These are phyloP conservation scores for Mesocricetus auratus DNA, from an alignment of 2,113 vertebrate genomes.

Conservation along the genomic window DNA sequence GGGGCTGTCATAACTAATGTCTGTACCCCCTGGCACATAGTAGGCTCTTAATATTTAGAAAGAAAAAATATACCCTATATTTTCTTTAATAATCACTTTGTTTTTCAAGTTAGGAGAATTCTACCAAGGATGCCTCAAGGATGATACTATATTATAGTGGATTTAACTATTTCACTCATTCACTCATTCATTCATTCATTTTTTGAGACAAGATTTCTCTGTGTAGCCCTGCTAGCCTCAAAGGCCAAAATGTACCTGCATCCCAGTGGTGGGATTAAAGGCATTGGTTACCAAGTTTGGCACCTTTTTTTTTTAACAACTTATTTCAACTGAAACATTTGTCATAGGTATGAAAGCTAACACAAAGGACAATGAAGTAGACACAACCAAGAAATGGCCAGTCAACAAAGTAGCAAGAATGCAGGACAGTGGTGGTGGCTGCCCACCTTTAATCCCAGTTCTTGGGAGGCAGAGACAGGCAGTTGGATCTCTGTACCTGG, in stretches of 20 bases:
- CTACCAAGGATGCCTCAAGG: no score
- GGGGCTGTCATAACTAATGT: slow-evolving; percentile 37
- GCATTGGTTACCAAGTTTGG: neutral
- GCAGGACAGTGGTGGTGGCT: neutral
- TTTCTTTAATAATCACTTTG: no score
- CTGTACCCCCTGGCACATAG: no score
- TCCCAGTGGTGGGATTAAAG: no score
- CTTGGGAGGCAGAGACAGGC: neutral
- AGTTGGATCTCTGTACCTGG: neutral
- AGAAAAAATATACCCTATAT: no score
- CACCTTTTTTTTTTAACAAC: neutral
- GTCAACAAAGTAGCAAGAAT: slow-evolving; percentile 14
- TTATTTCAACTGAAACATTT: neutral
- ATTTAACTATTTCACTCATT: no score
- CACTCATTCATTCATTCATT: neutral
- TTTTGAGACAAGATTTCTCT: no score
- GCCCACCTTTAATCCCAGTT: neutral
- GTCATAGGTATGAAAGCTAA: neutral
- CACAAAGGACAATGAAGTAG: neutral
- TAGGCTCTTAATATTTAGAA: no score
- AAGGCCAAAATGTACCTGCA: no score
- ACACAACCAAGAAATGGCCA: neutral
- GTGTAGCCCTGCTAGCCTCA: neutral
- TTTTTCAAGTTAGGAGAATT: no score
- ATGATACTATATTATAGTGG: no score